Percentiles rank a stretch among this genome's conserved stretches.
These are phyloP conservation scores for Saguinus imperator DNA, from an alignment of 2,113 vertebrate genomes.

Conservation along the genomic window DNA sequence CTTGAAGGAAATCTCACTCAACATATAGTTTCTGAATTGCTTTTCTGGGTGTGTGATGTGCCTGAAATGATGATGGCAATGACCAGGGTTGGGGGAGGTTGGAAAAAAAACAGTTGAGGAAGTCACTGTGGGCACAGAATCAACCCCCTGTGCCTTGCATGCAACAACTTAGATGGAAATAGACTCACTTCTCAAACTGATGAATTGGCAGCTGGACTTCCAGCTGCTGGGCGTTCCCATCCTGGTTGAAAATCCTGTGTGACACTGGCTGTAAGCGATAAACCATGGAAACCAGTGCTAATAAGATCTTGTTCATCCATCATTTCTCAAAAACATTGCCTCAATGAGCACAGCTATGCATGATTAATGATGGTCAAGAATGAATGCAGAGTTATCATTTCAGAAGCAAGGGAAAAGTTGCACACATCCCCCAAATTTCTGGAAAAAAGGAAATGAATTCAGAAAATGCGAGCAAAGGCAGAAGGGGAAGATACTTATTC, in stretches of 20 bases:
- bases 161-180: slow-evolving; percentile 20
- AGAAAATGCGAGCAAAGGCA: slow-evolving; percentile 23
- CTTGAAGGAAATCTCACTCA: neutral
- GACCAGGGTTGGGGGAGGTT: neutral
- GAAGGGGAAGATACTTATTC: neutral
- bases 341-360: neutral
- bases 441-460: neutral
- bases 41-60: neutral
- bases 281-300: slow-evolving; percentile 10
- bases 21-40: neutral
- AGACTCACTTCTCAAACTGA: neutral
- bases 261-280: neutral
- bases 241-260: neutral
- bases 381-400: neutral
- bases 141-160: neutral
- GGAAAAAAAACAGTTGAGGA: neutral
- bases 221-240: slow-evolving; percentile 35
- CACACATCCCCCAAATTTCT: neutral
- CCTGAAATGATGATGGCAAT: neutral
- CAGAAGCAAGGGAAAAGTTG: neutral
- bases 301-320: neutral
- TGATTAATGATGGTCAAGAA: neutral
- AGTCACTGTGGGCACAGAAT: neutral
- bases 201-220: neutral
- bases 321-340: neutral